A percentile compares a stretch with the other conserved stretches of the same genome.
Evolutionary conservation across 2,888 invertebrate species (phyloP).

Genomic region (Deilephila porcellus): DNA sequence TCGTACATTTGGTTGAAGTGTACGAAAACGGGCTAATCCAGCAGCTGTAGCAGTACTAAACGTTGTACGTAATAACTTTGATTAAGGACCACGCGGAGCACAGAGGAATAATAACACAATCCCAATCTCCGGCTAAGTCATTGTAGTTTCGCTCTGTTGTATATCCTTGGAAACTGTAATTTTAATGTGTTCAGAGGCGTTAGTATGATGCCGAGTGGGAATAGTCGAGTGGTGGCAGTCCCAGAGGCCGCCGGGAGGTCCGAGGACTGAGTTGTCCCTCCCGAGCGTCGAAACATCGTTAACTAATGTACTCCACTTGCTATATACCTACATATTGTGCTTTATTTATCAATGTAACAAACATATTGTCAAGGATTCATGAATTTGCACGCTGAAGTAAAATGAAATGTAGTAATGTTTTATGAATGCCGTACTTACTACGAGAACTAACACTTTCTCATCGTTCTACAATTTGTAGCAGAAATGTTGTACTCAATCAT

Average conservation of each 20-base stretch:
- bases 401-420: not conserved
- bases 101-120: conserved; percentile 80
- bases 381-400: not conserved
- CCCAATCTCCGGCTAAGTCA: conserved; percentile 72
- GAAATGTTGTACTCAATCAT: no score
- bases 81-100: conserved; percentile 73
- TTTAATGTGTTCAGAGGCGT: conserved; percentile 80
- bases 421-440: not conserved
- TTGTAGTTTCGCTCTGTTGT: conserved; percentile 68
- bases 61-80: conserved; percentile 76
- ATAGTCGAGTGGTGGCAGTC: conserved; percentile 59
- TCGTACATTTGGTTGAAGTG: conserved; percentile 9
- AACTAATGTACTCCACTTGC: conserved; percentile 51
- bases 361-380: not conserved
- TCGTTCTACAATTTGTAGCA: no score
- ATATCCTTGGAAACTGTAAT: conserved; percentile 80
- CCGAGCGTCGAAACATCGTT: conserved; percentile 50
- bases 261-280: conserved; percentile 43
- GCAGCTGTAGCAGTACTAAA: conserved; percentile 57
- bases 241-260: conserved; percentile 53
- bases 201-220: conserved; percentile 69
- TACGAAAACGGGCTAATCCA: conserved; percentile 49
- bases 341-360: not conserved
- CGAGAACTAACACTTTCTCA: no score
- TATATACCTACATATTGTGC: conserved; percentile 7